These are phyloP conservation scores for Atethmia centrago DNA, from an alignment of 2,888 invertebrate species.

Conservation along the genomic window DNA sequence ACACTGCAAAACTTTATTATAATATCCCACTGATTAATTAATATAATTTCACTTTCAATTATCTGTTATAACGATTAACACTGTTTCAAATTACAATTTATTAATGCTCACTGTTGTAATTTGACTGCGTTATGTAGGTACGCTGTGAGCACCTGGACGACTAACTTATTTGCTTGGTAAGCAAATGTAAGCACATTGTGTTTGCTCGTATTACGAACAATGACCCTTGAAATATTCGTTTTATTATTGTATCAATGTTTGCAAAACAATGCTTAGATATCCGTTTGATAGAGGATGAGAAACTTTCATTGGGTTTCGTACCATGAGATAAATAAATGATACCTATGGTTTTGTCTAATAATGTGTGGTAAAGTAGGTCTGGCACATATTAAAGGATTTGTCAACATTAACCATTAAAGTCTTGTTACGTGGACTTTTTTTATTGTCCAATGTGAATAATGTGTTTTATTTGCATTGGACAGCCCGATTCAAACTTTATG, in stretches of 20 bases:
- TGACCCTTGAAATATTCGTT: conserved; percentile 29
- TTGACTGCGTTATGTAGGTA: neutral
- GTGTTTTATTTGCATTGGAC: too few species aligned
- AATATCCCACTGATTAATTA: neutral
- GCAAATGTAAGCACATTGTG: conserved; percentile 11
- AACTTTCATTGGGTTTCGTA: neutral
- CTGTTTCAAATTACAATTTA: conserved; percentile 32
- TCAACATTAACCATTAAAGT: too few species aligned
- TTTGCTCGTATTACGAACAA: conserved; percentile 40
- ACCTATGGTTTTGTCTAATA: neutral
- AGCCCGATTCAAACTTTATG: too few species aligned
- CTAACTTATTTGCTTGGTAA: conserved; percentile 15
- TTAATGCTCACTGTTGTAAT: conserved; percentile 12
- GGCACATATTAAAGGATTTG: too few species aligned
- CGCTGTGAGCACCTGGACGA: conserved; percentile 39
- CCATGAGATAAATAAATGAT: too few species aligned
- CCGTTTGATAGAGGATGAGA: neutral
- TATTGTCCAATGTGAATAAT: neutral
- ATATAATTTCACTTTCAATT: neutral
- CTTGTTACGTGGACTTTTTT: too few species aligned
- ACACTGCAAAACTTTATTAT: neutral
- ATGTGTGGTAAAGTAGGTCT: neutral
- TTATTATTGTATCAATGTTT: conserved; percentile 15
- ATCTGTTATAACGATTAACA: conserved; percentile 5
- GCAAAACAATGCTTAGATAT: conserved; percentile 5